These are phyloP conservation scores for Dusona sp. DNA, from an alignment of 2,888 invertebrate genomes.

Conservation along the genomic window DNA sequence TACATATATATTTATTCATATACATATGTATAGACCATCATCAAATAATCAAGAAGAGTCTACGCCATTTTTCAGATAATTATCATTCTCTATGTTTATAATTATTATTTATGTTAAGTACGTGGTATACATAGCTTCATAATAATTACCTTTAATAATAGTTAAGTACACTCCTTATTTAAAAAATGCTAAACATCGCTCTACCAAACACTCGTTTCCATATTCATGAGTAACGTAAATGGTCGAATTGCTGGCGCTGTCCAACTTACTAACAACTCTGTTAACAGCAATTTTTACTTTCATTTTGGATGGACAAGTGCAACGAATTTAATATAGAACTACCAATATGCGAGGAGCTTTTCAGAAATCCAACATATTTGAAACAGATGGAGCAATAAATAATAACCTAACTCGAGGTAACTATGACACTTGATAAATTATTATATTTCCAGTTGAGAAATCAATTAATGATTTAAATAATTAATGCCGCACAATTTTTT, in stretches of 20 bases:
- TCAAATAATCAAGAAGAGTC: not conserved
- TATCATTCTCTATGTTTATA: slow-evolving; percentile 21
- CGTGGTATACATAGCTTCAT: not conserved
- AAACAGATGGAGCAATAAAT: not conserved
- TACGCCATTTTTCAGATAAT: slow-evolving; percentile 28
- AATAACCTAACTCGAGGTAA: not conserved
- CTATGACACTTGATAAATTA: slow-evolving; percentile 1
- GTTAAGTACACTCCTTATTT: not conserved
- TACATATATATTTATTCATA: not conserved
- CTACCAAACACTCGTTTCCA: not conserved
- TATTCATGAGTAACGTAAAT: slow-evolving; percentile 8
- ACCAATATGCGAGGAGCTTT: not conserved
- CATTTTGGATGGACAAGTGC: not conserved
- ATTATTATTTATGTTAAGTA: slow-evolving; percentile 24
- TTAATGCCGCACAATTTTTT: not conserved
- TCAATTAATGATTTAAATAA: not conserved
- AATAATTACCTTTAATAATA: not conserved
- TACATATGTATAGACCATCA: not conserved
- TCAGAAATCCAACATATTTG: not conserved
- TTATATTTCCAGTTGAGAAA: not conserved
- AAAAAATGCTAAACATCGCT: not conserved
- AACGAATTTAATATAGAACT: not conserved
- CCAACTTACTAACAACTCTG: not conserved
- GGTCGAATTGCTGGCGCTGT: not conserved
- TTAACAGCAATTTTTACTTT: not conserved